Conservation (phyloP, 2,797 vertebrate species). For the Alosa sapidissima region DNA sequence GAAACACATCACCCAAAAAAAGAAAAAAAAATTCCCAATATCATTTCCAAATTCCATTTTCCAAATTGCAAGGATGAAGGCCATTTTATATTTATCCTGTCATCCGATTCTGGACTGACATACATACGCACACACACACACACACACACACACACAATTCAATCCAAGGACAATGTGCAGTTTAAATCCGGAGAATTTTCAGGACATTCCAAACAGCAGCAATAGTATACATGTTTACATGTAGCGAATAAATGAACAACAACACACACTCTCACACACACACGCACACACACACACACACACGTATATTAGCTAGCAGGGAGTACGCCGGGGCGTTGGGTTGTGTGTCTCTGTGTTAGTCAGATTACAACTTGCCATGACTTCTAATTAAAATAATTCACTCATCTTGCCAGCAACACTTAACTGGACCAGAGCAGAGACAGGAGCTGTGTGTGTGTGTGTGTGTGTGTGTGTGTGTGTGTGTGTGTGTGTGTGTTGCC, state of each 20-base stretch:
- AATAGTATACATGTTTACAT: background rate
- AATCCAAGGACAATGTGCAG: background rate
- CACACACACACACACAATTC: background rate
- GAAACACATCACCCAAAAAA: conserved; percentile 1
- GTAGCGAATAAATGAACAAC: background rate
- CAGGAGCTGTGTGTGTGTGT: background rate
- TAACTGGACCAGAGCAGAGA: conserved; percentile 44
- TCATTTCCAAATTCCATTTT: conserved; percentile 50
- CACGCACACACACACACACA: background rate
- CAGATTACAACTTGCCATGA: conserved; percentile 71
- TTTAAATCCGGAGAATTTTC: background rate
- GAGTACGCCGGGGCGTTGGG: conserved; percentile 57
- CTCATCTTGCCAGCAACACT: conserved; percentile 68
- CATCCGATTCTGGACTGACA: conserved; percentile 34
- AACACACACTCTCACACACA: background rate
- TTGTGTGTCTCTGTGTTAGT: conserved; percentile 61
- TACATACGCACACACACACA: background rate
- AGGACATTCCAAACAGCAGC: background rate
- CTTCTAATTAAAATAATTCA: conserved; percentile 79
- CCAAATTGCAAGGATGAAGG: conserved; percentile 46
- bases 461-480: conserved; percentile 40
- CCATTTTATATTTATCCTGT: conserved; percentile 37
- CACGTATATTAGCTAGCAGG: conserved; percentile 56
- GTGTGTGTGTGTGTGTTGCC: conserved; percentile 23
- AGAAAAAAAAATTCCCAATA: conserved; percentile 49